phyloP scores from a whole-genome alignment of 2,888 invertebrate genomes.

The Andrena flavipes region DNA sequence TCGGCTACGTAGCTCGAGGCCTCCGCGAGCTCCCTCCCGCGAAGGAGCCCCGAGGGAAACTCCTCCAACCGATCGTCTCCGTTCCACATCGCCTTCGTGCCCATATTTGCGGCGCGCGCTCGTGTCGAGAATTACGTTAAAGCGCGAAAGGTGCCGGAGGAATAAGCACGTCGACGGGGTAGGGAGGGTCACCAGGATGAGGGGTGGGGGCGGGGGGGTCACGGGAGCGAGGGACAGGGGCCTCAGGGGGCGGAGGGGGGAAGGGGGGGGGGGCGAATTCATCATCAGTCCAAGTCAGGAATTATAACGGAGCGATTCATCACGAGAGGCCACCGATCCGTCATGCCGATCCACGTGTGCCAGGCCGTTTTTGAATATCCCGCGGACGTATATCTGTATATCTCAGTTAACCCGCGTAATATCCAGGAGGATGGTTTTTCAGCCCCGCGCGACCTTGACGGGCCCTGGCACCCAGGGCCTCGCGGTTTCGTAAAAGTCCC shows the following conservation, averaged over 20 bases:
- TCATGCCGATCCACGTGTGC: conserved; percentile 80
- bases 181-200: conserved; percentile 52
- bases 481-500: conserved; percentile 20
- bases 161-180: conserved; percentile 20
- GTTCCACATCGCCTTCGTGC: background rate
- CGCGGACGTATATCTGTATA: conserved; percentile 70
- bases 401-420: conserved; percentile 71
- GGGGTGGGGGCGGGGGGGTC: conserved; percentile 43
- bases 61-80: background rate
- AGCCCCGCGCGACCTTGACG: conserved; percentile 62
- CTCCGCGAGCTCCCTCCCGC: no score
- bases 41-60: background rate
- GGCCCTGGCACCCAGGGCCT: conserved; percentile 1
- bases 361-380: conserved; percentile 76
- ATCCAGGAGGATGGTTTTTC: conserved; percentile 60
- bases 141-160: conserved; percentile 62
- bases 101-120: conserved; percentile 44
- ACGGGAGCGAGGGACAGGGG: conserved; percentile 40
- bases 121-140: conserved; percentile 71
- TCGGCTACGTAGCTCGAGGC: background rate
- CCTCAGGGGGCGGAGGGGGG: conserved; percentile 40
- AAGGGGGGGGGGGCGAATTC: conserved; percentile 78
- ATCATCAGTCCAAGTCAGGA: conserved; percentile 83
- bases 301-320: conserved; percentile 84
- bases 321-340: conserved; percentile 81